phyloP scores from a whole-genome alignment of 1,140 invertebrate species.

The Procambarus virginalis region DNA sequence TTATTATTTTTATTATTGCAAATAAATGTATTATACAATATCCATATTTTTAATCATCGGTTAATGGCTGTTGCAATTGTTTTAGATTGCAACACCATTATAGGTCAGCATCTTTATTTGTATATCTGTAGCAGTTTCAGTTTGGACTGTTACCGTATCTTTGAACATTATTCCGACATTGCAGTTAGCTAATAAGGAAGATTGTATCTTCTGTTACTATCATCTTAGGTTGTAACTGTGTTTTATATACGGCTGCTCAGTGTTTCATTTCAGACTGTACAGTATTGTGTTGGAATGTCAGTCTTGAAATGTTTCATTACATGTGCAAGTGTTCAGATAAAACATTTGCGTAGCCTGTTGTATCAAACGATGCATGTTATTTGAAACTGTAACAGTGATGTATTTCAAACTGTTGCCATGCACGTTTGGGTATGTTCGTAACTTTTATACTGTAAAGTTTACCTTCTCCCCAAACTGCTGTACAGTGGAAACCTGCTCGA shows the following conservation, averaged over 20 bases:
- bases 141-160: background rate
- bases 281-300: background rate
- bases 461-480: too few relatives aligned
- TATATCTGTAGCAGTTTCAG: background rate
- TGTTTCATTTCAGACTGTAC: background rate
- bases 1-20: too few relatives aligned
- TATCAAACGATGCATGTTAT: background rate
- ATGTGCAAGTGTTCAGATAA: background rate
- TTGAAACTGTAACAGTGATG: background rate
- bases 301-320: background rate
- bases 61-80: background rate
- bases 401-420: background rate
- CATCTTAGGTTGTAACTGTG: too few relatives aligned
- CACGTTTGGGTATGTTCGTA: background rate
- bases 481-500: too few relatives aligned
- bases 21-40: too few relatives aligned
- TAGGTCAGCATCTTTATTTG: background rate
- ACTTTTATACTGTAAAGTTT: background rate
- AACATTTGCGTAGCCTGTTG: background rate
- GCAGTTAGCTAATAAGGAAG: background rate
- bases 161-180: background rate
- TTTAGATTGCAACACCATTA: background rate
- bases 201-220: background rate
- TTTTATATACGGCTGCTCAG: background rate
- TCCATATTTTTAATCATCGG: too few relatives aligned